Base-by-base conservation (phyloP, 2,113 vertebrate species). In the Trematomus loennbergii region DNA sequence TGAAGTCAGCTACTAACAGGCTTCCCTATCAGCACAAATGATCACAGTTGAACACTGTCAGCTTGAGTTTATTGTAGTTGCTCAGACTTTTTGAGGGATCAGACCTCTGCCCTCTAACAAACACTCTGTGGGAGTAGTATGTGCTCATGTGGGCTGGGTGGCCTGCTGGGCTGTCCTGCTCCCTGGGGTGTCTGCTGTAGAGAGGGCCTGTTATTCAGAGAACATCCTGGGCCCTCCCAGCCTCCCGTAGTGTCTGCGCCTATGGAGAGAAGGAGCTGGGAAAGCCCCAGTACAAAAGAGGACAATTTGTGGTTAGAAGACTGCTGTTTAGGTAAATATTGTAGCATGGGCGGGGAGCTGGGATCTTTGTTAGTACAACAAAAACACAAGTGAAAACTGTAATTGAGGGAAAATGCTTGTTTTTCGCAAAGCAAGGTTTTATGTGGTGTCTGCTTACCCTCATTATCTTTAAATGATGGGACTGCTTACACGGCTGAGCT, bases 41-140 rank as follows among this genome's bases (percentile, higher is more conserved):
- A 74, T 73, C 80, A 69, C 76, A 88, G 81, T 57, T 66, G 61
- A 58, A 65, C 72, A 17, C 61, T 67, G 68, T 79, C 49, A 65
- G 64, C 67, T 58, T 45, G 58, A 64, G 81, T 88, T 88, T 82
- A 84, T 92, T 86, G 81, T 84, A 79, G 69, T 75, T 63, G 67
- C 54, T 75, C 22, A 1, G 80, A 79, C 68, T 76, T 81, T 77
- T 74, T 75, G 33, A 78, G 67, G 64, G 70, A 68, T 89, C 72
- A 68, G 86, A 81, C 81, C 81, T 87, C 81, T 90, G 77, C 64
- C 75, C 88, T 73, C 86, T 75, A 72, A 87, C 84, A 91, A 94
- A 92, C 87, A 88, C 80, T 86, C 75, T 61, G 57, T 73, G 66
- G 82, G 88, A 70, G 74, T 62, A 67, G 75, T 54, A 63, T 81